phyloP scores from a whole-genome alignment of 2,888 invertebrate genomes.

The Catocala nupta region DNA sequence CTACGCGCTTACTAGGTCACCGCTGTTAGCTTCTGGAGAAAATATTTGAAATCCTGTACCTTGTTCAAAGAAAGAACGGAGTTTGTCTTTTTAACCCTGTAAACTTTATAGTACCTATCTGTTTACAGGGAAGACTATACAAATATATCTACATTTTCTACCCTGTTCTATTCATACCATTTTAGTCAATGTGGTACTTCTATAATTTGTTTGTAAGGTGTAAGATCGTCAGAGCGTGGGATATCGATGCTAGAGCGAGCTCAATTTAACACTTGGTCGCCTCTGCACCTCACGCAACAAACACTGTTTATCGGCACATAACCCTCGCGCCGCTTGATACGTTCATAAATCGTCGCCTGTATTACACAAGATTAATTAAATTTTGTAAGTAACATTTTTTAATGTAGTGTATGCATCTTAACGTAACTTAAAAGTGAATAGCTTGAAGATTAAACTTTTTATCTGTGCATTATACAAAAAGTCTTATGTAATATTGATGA shows the following conservation, averaged over 20 bases:
- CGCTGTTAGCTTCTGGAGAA: slow-evolving; percentile 3
- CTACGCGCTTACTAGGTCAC: slow-evolving; percentile 8
- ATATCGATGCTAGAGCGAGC: slow-evolving; percentile 38
- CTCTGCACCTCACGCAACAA: slow-evolving; percentile 53
- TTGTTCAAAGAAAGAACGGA: slow-evolving; percentile 6
- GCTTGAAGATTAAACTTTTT: background rate
- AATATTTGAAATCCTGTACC: background rate
- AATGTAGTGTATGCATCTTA: slow-evolving; percentile 35
- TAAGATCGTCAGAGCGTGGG: slow-evolving; percentile 34
- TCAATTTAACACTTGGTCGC: slow-evolving; percentile 53
- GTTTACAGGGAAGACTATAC: too few relatives aligned
- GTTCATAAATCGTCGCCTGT: background rate
- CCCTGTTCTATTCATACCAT: too few relatives aligned
- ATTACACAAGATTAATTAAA: background rate
- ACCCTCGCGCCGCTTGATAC: slow-evolving; percentile 20
- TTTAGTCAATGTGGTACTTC: slow-evolving; percentile 15
- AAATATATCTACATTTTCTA: too few relatives aligned
- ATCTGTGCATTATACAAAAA: too few relatives aligned
- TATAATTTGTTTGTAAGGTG: slow-evolving; percentile 17
- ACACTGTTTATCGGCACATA: slow-evolving; percentile 61
- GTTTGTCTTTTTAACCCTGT: background rate
- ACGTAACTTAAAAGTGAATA: slow-evolving; percentile 29
- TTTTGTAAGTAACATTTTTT: slow-evolving; percentile 4
- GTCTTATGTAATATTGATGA: too few relatives aligned
- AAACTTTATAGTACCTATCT: background rate